Base-by-base conservation (phyloP, 2,888 invertebrate species). In the Drosophila pseudotakahashii region DNA sequence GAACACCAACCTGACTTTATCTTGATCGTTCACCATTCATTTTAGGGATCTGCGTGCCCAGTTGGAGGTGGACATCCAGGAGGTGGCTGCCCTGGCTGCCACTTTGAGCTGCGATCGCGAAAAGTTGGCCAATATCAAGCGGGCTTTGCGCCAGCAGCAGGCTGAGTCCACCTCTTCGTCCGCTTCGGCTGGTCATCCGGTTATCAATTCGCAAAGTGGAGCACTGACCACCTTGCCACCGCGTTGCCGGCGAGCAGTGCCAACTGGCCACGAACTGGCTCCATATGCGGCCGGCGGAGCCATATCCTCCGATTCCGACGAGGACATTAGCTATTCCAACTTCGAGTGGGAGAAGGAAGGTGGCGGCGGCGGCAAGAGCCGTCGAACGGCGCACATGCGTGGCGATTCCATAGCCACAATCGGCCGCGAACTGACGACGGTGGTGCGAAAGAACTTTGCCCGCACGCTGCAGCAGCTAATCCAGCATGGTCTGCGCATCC, bases 401-500 rank as follows among this genome's bases (percentile, higher is more conserved):
- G 91, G 90, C 34, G 92, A 91, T 45, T 90, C 90, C 1, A 91
- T 91, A 52, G 88, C 86, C 64, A 87, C 90, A 1, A 89, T 91
- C 76, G 96, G 96, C 91, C 96, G 97, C 71, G 96, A 97, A 76
- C 91, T 99, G 52, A 97, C 98, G 0, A 94, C 95, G 23, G 96
- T 97, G 50, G 98, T 99, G 6, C 94, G 99, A 34, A 98, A 98
- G 92, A 97, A 98, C 86, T 94, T 99, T 60, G 96, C 98, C 14
- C 94, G 96, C n/a, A 97, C 98, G 54, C 93, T 99, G 73, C 94
- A 98, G 78, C 98, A 98, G 90, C 93, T 99, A 32, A 95, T 99
- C 78, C 97, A 99, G 90, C 99, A 99, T 92, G 99, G 99, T 0
- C 93, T 98, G 90, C 93, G 92, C 91, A 93, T 64, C 89, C 89